Conservation (phyloP, 2,797 vertebrate species). For the Decapterus maruadsi region DNA sequence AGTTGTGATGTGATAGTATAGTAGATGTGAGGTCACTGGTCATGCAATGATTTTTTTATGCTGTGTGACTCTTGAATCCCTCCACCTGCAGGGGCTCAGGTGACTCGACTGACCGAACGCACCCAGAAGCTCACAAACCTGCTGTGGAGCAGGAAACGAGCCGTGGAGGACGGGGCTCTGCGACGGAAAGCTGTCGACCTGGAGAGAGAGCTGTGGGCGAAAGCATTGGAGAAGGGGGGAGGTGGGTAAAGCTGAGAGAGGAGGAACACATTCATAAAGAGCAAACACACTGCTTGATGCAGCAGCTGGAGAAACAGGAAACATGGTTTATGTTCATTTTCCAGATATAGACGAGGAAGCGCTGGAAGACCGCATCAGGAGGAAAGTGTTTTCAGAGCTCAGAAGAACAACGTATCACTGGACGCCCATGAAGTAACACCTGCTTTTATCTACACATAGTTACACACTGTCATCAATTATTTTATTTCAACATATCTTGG, state of each 20-base stretch:
- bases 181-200: conserved; percentile 81
- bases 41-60: neutral
- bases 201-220: conserved; percentile 79
- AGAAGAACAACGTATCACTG: conserved; percentile 88
- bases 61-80: neutral
- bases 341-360: conserved; percentile 74
- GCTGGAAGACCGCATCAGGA: conserved; percentile 78
- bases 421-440: conserved; percentile 86
- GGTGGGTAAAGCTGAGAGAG: conserved; percentile 47
- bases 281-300: neutral
- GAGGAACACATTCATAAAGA: neutral
- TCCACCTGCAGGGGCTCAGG: conserved; percentile 74
- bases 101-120: conserved; percentile 75
- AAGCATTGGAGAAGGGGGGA: conserved; percentile 56
- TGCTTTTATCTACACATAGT: neutral
- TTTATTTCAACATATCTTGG: too few species aligned
- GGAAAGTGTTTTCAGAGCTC: conserved; percentile 83
- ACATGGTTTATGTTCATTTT: conserved; percentile 19
- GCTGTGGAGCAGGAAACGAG: conserved; percentile 91
- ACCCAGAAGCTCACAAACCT: conserved; percentile 82
- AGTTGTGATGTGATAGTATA: neutral
- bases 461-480: neutral
- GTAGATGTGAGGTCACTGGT: neutral
- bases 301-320: conserved; percentile 6
- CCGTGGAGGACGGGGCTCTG: conserved; percentile 79